phyloP scores from a whole-genome alignment of 2,888 invertebrate species.

The Seira musarum region DNA sequence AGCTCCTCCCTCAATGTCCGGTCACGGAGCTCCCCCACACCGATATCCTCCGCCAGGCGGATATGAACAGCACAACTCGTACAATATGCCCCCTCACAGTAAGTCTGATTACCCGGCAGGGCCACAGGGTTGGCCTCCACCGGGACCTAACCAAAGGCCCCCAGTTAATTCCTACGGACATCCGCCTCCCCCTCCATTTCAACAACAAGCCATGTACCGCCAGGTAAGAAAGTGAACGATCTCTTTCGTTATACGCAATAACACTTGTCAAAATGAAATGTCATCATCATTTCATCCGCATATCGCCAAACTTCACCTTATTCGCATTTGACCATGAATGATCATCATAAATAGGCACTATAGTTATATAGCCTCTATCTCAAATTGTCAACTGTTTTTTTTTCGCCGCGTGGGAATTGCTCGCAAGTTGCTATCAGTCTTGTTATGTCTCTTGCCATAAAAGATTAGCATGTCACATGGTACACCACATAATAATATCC shows the following conservation, averaged over 20 bases:
- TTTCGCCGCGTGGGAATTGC: slow-evolving; percentile 54
- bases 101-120: slow-evolving; percentile 68
- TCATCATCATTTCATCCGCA: slow-evolving; percentile 31
- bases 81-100: slow-evolving; percentile 66
- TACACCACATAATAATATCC: slow-evolving; percentile 24
- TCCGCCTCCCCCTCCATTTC: slow-evolving; percentile 65
- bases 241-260: not conserved
- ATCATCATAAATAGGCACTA: slow-evolving; percentile 10
- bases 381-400: slow-evolving; percentile 29
- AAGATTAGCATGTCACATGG: slow-evolving; percentile 53
- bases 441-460: slow-evolving; percentile 27
- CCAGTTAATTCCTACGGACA: slow-evolving; percentile 68
- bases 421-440: slow-evolving; percentile 45
- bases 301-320: slow-evolving; percentile 15
- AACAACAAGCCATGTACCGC: slow-evolving; percentile 68
- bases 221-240: slow-evolving; percentile 59
- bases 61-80: slow-evolving; percentile 62
- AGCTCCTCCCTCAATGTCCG: slow-evolving; percentile 57
- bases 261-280: slow-evolving; percentile 49
- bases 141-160: slow-evolving; percentile 61
- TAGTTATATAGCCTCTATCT: slow-evolving; percentile 22
- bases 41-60: slow-evolving; percentile 64
- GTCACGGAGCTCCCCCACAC: slow-evolving; percentile 61
- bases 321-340: slow-evolving; percentile 15
- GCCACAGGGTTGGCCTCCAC: slow-evolving; percentile 66